phyloP scores from a whole-genome alignment of 2,888 invertebrate genomes.

The Nemotelus pantherinus region DNA sequence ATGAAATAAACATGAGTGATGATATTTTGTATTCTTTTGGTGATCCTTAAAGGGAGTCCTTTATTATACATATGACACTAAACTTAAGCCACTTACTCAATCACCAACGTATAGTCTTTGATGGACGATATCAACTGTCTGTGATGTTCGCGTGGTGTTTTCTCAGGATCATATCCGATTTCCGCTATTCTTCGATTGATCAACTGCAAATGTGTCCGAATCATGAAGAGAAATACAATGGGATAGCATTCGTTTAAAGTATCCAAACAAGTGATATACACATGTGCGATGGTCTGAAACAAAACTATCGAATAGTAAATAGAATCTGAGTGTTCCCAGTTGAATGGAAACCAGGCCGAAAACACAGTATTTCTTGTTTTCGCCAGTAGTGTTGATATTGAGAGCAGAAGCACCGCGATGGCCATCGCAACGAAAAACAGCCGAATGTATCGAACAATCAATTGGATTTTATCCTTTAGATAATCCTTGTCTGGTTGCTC shows the following conservation, averaged over 20 bases:
- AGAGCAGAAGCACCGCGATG: too few relatives aligned
- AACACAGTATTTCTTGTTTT: background rate
- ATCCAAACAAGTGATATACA: constrained; percentile 19
- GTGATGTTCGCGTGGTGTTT: background rate
- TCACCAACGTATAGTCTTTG: background rate
- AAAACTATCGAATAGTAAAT: background rate
- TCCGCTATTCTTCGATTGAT: constrained; percentile 9
- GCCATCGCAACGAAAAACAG: too few relatives aligned
- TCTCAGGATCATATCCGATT: constrained; percentile 41
- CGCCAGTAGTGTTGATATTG: background rate
- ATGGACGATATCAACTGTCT: constrained; percentile 1
- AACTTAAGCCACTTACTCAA: constrained; percentile 3
- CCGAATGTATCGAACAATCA: too few relatives aligned
- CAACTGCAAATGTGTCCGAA: constrained; percentile 44
- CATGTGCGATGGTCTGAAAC: background rate
- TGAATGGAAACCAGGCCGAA: constrained; percentile 34
- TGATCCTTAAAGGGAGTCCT: constrained; percentile 9
- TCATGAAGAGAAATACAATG: background rate
- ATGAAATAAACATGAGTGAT: background rate
- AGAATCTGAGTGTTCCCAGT: background rate
- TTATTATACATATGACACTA: background rate
- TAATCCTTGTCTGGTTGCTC: too few relatives aligned
- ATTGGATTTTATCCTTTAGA: too few relatives aligned
- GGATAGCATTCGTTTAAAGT: constrained; percentile 37
- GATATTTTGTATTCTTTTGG: constrained; percentile 1